Percentiles rank a stretch among this genome's conserved stretches.
Evolutionary conservation across 2,113 vertebrate species (phyloP).

Genomic region (Pituophis catenifer): DNA sequence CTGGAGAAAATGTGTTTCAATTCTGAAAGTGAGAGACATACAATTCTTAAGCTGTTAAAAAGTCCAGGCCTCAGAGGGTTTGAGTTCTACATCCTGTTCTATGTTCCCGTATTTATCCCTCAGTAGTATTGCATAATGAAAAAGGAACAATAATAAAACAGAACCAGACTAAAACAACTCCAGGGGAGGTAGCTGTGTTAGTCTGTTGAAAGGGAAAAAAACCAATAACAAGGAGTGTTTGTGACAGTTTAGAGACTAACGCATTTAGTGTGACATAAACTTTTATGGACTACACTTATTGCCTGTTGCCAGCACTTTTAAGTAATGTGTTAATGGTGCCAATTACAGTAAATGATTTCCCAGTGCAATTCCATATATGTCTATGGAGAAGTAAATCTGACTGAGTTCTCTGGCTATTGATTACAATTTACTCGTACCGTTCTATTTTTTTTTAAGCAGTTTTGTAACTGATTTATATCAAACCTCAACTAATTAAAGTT

Average conservation of each 20-base stretch:
- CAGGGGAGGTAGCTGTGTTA: background rate
- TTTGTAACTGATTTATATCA: background rate
- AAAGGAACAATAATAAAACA: background rate
- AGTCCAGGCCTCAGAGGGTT: background rate
- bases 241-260: background rate
- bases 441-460: background rate
- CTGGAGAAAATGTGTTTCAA: background rate
- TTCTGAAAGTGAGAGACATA: background rate
- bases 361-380: background rate
- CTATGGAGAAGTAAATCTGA: background rate
- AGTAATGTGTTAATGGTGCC: background rate
- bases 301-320: background rate
- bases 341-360: background rate
- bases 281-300: background rate
- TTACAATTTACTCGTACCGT: background rate
- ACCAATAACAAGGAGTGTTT: background rate
- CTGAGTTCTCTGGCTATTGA: background rate
- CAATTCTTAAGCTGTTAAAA: slow-evolving; percentile 16
- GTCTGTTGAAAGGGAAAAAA: background rate
- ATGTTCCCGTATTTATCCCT: background rate
- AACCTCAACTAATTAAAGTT: background rate
- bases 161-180: background rate
- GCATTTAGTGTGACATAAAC: background rate
- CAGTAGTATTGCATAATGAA: background rate
- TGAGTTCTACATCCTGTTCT: slow-evolving; percentile 24